phyloP scores from a whole-genome alignment of 2,797 vertebrate species.

The Hypotaenidia philippensis region DNA sequence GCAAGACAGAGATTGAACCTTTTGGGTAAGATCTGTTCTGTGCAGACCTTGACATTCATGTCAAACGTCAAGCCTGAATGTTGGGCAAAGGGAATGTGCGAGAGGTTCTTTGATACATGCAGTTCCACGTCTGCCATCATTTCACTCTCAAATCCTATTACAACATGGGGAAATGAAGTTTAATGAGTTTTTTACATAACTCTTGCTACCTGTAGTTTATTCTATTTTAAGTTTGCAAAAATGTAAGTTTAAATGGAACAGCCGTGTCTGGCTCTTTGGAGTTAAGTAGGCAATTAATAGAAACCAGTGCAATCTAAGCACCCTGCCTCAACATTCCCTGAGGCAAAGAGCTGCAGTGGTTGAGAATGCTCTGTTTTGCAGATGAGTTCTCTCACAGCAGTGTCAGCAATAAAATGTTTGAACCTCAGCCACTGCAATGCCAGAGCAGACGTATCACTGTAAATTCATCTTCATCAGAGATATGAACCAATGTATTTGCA shows the following conservation, averaged over 20 bases:
- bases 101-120: neutral
- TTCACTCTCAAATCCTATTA: neutral
- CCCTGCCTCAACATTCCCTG: constrained; percentile 21
- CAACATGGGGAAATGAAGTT: neutral
- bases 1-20: neutral
- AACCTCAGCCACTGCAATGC: neutral
- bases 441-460: neutral
- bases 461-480: neutral
- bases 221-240: constrained; percentile 48
- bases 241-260: neutral
- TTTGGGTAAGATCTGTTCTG: neutral
- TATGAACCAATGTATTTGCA: neutral
- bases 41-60: neutral
- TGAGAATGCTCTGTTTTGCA: constrained; percentile 39
- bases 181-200: constrained; percentile 20
- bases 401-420: constrained; percentile 32
- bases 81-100: neutral
- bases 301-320: constrained; percentile 29
- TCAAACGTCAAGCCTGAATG: neutral
- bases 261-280: constrained; percentile 25
- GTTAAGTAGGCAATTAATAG: constrained; percentile 60
- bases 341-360: constrained; percentile 29
- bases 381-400: constrained; percentile 28
- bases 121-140: neutral
- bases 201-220: constrained; percentile 23